These are phyloP conservation scores for Periophthalmus magnuspinnatus DNA, from an alignment of 2,797 vertebrate genomes.

Conservation along the genomic window DNA sequence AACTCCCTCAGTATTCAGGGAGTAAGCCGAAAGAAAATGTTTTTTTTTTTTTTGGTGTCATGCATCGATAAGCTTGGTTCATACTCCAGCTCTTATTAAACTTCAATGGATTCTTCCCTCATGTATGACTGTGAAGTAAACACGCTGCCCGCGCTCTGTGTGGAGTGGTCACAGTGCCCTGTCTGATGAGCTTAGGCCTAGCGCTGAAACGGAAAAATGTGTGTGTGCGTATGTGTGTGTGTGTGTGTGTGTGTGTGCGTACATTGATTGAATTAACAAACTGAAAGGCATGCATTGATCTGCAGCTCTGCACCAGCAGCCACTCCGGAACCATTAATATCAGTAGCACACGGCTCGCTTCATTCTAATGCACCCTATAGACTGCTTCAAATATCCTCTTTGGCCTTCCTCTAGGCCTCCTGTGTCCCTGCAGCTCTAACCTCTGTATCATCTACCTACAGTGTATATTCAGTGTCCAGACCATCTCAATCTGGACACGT, in stretches of 20 bases:
- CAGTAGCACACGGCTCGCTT: conserved; percentile 12
- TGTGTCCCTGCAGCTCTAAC: no score
- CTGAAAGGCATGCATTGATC: conserved; percentile 35
- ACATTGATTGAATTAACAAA: conserved; percentile 53
- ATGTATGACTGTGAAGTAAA: conserved; percentile 15
- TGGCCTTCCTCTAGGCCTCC: no score
- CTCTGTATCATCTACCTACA: no score
- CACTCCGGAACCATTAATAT: conserved; percentile 43
- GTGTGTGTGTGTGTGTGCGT: neutral
- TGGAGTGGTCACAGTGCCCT: conserved; percentile 7
- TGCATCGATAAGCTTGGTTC: no score
- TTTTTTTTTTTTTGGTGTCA: no score
- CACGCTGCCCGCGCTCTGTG: conserved; percentile 26
- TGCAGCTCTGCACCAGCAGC: conserved; percentile 18
- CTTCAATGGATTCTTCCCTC: no score
- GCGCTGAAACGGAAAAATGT: conserved; percentile 3
- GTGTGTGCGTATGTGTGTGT: neutral
- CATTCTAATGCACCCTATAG: neutral
- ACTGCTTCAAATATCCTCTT: neutral
- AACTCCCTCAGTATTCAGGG: no score
- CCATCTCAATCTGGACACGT: no score
- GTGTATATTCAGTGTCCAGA: no score
- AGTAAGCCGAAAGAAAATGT: no score
- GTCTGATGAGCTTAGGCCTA: conserved; percentile 29
- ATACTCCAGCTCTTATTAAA: no score